A percentile compares a stretch with the other conserved stretches of the same genome.
phyloP scores from a whole-genome alignment of 2,888 invertebrate genomes.

The Philereme transversata region DNA sequence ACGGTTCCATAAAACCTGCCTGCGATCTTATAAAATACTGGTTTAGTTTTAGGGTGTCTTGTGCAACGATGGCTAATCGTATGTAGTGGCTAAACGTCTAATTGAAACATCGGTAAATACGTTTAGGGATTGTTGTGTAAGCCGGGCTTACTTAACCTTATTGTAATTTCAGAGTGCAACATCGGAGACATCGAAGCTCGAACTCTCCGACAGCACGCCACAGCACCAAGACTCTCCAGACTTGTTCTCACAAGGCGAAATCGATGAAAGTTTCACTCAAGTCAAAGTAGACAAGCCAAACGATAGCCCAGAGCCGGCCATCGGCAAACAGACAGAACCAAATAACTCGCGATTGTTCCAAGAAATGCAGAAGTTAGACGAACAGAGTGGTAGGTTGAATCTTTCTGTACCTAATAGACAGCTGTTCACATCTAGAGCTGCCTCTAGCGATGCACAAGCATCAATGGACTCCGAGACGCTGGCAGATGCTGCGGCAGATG shows the following conservation, averaged over 20 bases:
- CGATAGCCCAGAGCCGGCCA: constrained; percentile 4
- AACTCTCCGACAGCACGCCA: constrained; percentile 3
- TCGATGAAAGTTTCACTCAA: constrained; percentile 42
- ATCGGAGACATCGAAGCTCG: constrained; percentile 27
- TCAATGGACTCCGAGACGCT: constrained; percentile 36
- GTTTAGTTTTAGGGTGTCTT: no score
- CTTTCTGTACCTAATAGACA: constrained; percentile 49
- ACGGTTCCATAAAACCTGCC: no score
- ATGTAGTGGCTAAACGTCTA: no score
- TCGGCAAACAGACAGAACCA: constrained; percentile 11
- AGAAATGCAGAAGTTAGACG: constrained; percentile 59
- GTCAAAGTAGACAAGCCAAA: constrained; percentile 25
- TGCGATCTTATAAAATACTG: no score
- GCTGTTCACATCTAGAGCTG: constrained; percentile 37
- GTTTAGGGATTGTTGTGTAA: no score
- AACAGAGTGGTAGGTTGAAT: constrained; percentile 52
- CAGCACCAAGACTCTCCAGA: constrained; percentile 48
- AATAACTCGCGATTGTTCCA: constrained; percentile 51
- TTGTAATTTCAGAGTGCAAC: constrained; percentile 49
- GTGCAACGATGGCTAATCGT: no score
- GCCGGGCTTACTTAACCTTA: background rate
- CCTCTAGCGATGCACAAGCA: constrained; percentile 24
- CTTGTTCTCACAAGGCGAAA: constrained; percentile 60
- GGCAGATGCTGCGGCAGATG: constrained; percentile 49
- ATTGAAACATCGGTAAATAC: no score